Base-by-base conservation (phyloP, 2,888 invertebrate genomes). In the Mythimna impura region DNA sequence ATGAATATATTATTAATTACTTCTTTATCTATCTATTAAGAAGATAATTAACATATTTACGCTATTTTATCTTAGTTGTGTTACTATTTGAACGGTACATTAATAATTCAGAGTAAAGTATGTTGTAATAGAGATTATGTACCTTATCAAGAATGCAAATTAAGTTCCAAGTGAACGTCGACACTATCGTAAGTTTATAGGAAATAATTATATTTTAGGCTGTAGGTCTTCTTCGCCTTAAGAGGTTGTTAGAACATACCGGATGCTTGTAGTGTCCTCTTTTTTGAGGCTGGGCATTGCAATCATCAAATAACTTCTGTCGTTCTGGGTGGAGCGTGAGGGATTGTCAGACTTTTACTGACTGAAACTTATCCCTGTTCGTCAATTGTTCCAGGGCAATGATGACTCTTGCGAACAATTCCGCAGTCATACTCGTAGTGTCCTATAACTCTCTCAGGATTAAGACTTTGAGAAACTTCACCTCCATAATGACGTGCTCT, bases 61-160 rank as follows among this genome's bases (percentile, higher is more conserved):
- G 61, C 70, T 54, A 71, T 78, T 78, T 71, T 73, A 64, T 67
- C 74, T 50, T 22, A 54, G 30, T 55, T 68, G 22, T 71, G 66
- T 70, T 78, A 75, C 43, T 75, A 36, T 83, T 66, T 75, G 52
- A 76, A 71, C 40, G 30, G 66, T 65, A 66, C 57, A 64, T 76
- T 70, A 63, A 69, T 71, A 73, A 76, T 69, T 77, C 50, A 64
- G 20, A 68, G 55, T 77, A 64, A 80, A 68, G 50, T 78, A 60
- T 69, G 64, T 52, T 80, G 69, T 65, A 71, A 72, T 68, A 64
- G 54, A 76, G 71, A 74, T 82, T 68, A 71, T 67, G 58, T 68
- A 66, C 62, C 52, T 73, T 82, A 71, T 71, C 74, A 76, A n/a
- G 73, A 73, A 80, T 80, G 76, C 73, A 72, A 80, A 76, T 82